These are phyloP conservation scores for Campodea augens DNA, from an alignment of 1,140 invertebrate genomes.

Conservation along the genomic window DNA sequence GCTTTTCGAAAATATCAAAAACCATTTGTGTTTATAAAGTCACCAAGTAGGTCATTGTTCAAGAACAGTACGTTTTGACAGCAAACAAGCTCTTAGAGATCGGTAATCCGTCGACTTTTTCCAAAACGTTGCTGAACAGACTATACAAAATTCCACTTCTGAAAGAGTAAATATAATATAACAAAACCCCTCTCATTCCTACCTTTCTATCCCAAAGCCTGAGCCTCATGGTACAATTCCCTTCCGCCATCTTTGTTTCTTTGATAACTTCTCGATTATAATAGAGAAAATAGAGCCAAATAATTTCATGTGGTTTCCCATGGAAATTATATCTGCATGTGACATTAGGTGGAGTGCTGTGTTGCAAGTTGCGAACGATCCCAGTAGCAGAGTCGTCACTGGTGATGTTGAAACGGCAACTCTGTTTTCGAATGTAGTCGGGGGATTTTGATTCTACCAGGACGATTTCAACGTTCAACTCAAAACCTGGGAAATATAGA, in stretches of 20 bases:
- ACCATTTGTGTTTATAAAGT: too few relatives aligned
- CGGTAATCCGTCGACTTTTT: too few relatives aligned
- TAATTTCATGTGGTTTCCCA: slow-evolving; percentile 49
- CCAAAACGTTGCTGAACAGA: too few relatives aligned
- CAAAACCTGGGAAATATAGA: slow-evolving; percentile 52
- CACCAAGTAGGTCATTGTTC: too few relatives aligned
- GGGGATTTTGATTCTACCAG: slow-evolving; percentile 63
- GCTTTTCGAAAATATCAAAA: too few relatives aligned
- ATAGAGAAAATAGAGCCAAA: slow-evolving; percentile 73
- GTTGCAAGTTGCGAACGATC: slow-evolving; percentile 49
- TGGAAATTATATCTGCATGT: slow-evolving; percentile 69
- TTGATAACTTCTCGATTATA: slow-evolving; percentile 28
- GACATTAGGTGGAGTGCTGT: slow-evolving; percentile 63
- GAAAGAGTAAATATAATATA: too few relatives aligned
- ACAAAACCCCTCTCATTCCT: too few relatives aligned
- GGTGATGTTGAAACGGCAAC: slow-evolving; percentile 12
- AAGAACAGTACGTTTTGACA: too few relatives aligned
- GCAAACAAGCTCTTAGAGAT: too few relatives aligned
- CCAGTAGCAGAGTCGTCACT: slow-evolving; percentile 30
- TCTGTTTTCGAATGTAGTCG: slow-evolving; percentile 33
- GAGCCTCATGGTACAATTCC: slow-evolving; percentile 33
- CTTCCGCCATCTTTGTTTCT: slow-evolving; percentile 13
- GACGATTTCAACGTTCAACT: slow-evolving; percentile 67
- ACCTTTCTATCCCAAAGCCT: slow-evolving; percentile 42
- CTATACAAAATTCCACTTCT: too few relatives aligned